Conservation (phyloP, 2,797 vertebrate species). For the Atherinosoma microstoma region DNA sequence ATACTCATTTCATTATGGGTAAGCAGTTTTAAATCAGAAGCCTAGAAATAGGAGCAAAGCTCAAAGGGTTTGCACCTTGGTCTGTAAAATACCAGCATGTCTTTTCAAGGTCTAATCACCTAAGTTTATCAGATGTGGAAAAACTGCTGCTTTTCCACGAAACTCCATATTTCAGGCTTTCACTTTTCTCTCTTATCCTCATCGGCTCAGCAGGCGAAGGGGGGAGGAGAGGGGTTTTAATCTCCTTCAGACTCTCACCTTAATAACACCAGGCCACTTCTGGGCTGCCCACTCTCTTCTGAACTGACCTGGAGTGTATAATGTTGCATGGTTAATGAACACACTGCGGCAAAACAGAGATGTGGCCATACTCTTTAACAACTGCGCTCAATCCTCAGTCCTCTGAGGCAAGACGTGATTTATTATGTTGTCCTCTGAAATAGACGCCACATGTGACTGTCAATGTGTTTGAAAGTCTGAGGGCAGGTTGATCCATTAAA, state of each 20-base stretch:
- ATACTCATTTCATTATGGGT: not conserved
- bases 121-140: constrained; percentile 21
- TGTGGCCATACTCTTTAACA: constrained; percentile 40
- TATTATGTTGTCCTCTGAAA: constrained; percentile 25
- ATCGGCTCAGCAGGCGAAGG: constrained; percentile 21
- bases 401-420: not conserved
- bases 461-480: not conserved
- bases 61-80: not conserved
- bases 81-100: constrained; percentile 15
- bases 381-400: not conserved
- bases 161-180: constrained; percentile 19
- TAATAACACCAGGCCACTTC: constrained; percentile 59
- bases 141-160: constrained; percentile 19
- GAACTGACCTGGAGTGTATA: constrained; percentile 39
- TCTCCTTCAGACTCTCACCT: constrained; percentile 62
- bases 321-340: constrained; percentile 64
- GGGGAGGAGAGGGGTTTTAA: constrained; percentile 44
- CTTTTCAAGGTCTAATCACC: constrained; percentile 19
- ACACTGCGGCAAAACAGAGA: constrained; percentile 42
- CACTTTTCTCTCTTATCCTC: constrained; percentile 30
- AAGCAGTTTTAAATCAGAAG: not conserved
- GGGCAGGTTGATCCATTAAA: not conserved
- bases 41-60: not conserved
- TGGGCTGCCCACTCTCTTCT: constrained; percentile 39
- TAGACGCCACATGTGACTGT: constrained; percentile 11